Conservation (phyloP, 2,888 invertebrate genomes). For the Spodoptera littoralis region DNA sequence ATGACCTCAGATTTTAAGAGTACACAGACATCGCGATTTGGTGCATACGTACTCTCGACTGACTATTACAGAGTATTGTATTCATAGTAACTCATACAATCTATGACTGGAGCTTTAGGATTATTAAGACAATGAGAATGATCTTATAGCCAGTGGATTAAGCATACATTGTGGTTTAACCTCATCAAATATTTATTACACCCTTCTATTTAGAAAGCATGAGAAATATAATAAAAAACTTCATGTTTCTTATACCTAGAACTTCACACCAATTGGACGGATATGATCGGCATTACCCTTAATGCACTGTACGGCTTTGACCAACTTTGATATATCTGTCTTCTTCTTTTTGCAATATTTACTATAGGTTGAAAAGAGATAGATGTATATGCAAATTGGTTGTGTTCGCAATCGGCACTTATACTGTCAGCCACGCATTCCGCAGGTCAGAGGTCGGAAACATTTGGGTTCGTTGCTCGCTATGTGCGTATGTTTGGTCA, state of each 20-base stretch:
- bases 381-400: conserved; percentile 50
- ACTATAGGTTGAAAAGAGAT: conserved; percentile 25
- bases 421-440: conserved; percentile 56
- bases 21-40: too few species aligned
- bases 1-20: too few species aligned
- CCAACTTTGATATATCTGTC: conserved; percentile 23
- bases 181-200: not conserved
- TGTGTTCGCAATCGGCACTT: conserved; percentile 47
- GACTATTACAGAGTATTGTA: too few species aligned
- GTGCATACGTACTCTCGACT: too few species aligned
- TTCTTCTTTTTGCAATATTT: conserved; percentile 6
- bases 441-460: conserved; percentile 51
- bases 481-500: conserved; percentile 18
- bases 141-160: too few species aligned
- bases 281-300: conserved; percentile 47
- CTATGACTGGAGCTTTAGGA: too few species aligned
- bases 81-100: too few species aligned
- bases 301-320: conserved; percentile 39
- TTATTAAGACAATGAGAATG: too few species aligned
- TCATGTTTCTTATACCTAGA: conserved; percentile 5
- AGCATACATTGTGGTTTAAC: not conserved
- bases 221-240: conserved; percentile 9
- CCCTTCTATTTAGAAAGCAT: conserved; percentile 3
- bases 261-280: conserved; percentile 21
- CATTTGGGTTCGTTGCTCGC: conserved; percentile 10